Percentiles rank a stretch among this genome's conserved stretches.
Evolutionary conservation across 2,888 invertebrate species (phyloP).

Genomic region (Phragmatobia fuliginosa): DNA sequence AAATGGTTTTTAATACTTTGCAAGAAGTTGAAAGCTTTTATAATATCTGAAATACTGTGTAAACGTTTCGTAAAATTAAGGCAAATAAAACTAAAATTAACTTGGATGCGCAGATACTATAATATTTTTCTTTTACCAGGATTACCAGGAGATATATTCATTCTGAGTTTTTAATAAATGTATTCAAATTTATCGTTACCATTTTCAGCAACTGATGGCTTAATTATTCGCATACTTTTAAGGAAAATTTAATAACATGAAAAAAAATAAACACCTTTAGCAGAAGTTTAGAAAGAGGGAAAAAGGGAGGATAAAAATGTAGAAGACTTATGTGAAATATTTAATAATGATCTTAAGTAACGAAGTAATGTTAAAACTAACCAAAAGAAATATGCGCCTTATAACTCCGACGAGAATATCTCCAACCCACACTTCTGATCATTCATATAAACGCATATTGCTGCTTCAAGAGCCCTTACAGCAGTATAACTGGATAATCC

Average conservation of each 20-base stretch:
- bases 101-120: neutral
- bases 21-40: neutral
- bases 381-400: neutral
- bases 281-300: neutral
- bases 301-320: neutral
- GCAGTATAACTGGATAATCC: slow-evolving; percentile 9
- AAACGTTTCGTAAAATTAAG: neutral
- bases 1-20: neutral
- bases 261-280: neutral
- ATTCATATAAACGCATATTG: neutral
- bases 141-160: neutral
- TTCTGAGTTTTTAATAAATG: neutral
- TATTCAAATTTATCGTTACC: neutral
- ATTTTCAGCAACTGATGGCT: neutral
- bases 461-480: slow-evolving; percentile 21
- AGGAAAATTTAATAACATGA: neutral
- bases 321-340: neutral
- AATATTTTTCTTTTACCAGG: neutral
- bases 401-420: neutral
- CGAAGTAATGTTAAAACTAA: neutral
- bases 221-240: neutral
- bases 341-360: neutral
- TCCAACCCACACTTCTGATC: neutral
- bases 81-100: neutral
- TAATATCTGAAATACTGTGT: neutral